Conservation (phyloP, 2,797 vertebrate genomes). For the Psittacula derbiana region DNA sequence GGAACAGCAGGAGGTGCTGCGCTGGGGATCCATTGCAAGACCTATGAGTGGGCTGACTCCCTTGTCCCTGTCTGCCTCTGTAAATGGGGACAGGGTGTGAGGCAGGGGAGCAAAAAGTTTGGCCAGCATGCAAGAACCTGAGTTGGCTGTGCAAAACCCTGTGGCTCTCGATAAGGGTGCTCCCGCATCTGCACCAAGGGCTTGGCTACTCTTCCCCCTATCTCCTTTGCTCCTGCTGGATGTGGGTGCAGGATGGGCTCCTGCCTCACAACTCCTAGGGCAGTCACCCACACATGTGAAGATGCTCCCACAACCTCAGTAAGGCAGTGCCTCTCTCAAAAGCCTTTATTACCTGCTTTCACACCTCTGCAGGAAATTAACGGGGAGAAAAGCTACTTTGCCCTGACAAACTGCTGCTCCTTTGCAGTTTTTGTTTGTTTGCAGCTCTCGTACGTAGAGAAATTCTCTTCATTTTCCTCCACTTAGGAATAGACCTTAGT, state of each 20-base stretch:
- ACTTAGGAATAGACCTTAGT: neutral
- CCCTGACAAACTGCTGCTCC: neutral
- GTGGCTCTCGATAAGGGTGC: neutral
- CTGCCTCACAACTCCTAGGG: neutral
- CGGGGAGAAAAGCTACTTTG: neutral
- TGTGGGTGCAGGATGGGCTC: accelerated
- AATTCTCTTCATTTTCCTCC: neutral
- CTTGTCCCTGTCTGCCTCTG: neutral
- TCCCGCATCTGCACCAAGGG: accelerated
- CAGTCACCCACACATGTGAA: neutral
- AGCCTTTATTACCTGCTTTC: neutral
- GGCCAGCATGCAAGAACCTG: accelerated
- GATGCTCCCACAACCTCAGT: neutral
- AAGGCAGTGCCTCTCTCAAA: neutral
- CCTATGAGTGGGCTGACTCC: accelerated
- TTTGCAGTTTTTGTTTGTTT: neutral
- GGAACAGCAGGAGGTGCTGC: neutral
- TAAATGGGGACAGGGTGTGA: neutral
- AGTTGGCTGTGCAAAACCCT: neutral
- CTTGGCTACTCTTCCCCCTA: neutral
- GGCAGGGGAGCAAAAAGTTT: neutral
- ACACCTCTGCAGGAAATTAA: neutral
- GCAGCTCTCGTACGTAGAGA: accelerated
- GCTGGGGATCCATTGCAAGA: neutral
- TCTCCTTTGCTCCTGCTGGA: accelerated